Evolutionary conservation across 2,113 vertebrate genomes (phyloP), one percentile per base, ranked within the genome.

Genomic region (Drymodes brunneopygia): DNA sequence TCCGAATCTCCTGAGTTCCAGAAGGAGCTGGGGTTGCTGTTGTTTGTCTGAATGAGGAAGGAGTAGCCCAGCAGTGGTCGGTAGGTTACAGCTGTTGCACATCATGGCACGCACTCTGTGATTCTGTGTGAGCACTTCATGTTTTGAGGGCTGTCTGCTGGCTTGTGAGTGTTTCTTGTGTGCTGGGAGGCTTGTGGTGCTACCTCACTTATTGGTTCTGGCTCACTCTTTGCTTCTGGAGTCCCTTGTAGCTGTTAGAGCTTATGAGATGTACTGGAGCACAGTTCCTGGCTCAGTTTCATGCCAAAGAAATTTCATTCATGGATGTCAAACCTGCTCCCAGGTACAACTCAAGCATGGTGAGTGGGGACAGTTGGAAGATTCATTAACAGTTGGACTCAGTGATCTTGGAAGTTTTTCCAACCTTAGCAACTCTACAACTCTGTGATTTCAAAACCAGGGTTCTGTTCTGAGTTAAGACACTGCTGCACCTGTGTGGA

Each of bases 391-490:
- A 25, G 24, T 7, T 48, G 9, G 20, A 21, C 40, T 61, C 20
- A 6, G 1, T 36, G 47, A 10, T 38, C 38, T 33, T 51, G 27
- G 33, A 60, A 77, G 22, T 45, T 54, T 62, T 35, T 54, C 24
- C n/a, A 35, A 2, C 10, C 15, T 14, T 16, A 28, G 40, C 3
- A 1, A 29, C 62, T 47, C 19, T 53, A 5, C 19, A 28, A 1
- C 29, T 61, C 13, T 35, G n/a, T 79, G 3, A 53, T 88, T 86
- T 61, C 58, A 53, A 69, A 82, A 31, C 17, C 31, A 35, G 1
- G 0, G 75, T 88, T 85, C 36, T 88, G 5, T 53, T 81, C 48
- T 20, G 23, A 86, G 12, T 75, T 61, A 33, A 58, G 65, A 33
- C 7, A 15, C 11, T 73, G 38, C 35, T 71, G 47, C 33, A 17